Evolutionary conservation across 2,888 invertebrate genomes (phyloP), one percentile per base, ranked within the genome.

Genomic region (Molorchus minor): DNA sequence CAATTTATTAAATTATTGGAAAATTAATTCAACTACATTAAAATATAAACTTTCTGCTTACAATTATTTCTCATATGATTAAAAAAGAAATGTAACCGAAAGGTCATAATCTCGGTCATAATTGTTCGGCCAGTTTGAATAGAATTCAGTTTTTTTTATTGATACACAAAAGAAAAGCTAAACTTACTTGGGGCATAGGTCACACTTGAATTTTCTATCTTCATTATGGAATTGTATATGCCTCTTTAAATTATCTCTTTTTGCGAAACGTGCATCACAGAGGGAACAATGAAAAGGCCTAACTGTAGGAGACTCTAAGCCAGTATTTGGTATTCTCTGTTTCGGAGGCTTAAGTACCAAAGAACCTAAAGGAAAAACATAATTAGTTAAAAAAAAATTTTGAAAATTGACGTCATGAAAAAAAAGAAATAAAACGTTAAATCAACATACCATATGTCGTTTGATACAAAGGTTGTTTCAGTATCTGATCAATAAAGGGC

Each of bases 241-340:
- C 49, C 84, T 83, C 67, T 85, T 85, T 29, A 87, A 79, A 74
- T 86, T 85, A 51, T 82, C 82, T 3, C 82, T 80, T 72, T 84
- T 86, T 61, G 83, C 82, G 74, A 86, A 86, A 4, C 81, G 79
- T n/a, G 82, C 77, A 29, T 75, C 73, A 61, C 81, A 80, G 20
- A 72, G 64, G 12, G 68, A 69, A 70, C 85, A 86, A 35, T 75
- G 75, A 68, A 81, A 81, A 1, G 84, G 85, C 49, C 58, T 53
- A 13, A 29, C 7, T 12, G 41, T 25, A 5, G 62, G 45, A 25
- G 63, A 61, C 46, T 71, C 68, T 13, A 41, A 54, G 29, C 66
- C 60, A n/a, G 71, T 60, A 38, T 67, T 57, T 3, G 68, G 58
- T 12, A 61, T 49, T 62, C 67, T 68, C 2, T 70, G 56, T 64